A percentile compares a stretch with the other conserved stretches of the same genome.
phyloP scores from a whole-genome alignment of 2,113 vertebrate species.

The Litocranius walleri region DNA sequence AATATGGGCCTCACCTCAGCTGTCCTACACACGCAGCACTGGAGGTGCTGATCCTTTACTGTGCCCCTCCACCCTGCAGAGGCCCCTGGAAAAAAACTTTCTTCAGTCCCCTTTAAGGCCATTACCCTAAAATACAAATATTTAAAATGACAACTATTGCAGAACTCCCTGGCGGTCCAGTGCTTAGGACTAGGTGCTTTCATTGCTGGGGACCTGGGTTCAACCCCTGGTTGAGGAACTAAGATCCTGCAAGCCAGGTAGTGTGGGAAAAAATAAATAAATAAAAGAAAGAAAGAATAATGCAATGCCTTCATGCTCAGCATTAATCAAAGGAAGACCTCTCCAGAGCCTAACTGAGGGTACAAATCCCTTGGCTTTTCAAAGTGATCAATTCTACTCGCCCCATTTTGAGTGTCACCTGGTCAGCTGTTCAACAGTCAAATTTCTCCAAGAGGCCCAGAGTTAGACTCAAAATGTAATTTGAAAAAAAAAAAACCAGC shows the following conservation, averaged over 20 bases:
- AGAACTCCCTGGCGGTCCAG: neutral
- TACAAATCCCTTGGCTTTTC: neutral
- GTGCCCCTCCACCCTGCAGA: neutral
- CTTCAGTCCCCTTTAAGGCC: neutral
- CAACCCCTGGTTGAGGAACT: neutral
- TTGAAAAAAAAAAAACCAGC: neutral
- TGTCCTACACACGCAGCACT: rapidly evolving
- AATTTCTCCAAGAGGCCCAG: neutral
- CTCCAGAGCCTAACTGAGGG: neutral
- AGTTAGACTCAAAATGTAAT: conserved; percentile 29
- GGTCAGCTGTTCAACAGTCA: neutral
- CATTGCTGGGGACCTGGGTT: neutral
- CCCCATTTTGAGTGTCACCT: neutral
- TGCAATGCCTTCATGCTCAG: neutral
- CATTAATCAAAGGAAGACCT: neutral
- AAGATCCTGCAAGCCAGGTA: neutral
- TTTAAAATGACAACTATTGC: neutral
- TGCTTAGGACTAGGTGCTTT: neutral
- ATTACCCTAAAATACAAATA: neutral
- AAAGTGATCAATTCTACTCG: neutral
- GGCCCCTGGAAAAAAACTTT: neutral
- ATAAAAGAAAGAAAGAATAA: neutral
- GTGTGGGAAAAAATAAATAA: neutral
- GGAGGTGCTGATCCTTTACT: neutral
- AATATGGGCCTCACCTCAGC: neutral